Percentiles rank a stretch among this genome's conserved stretches.
Evolutionary conservation across 2,797 vertebrate species (phyloP).

Genomic region (Chloroceryle amazona): DNA sequence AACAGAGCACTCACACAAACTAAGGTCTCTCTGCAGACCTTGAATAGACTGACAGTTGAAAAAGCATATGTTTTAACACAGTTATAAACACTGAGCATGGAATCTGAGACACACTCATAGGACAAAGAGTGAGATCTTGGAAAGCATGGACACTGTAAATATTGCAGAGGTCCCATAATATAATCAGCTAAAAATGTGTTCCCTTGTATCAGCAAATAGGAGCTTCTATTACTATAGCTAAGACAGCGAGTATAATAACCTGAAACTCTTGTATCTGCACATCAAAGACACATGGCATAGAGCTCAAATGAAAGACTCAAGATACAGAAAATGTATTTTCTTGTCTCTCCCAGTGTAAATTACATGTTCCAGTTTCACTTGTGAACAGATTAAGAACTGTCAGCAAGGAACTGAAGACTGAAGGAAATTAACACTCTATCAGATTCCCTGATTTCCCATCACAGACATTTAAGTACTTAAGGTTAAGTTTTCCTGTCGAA

Average conservation of each 20-base stretch:
- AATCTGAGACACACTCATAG: background rate
- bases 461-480: background rate
- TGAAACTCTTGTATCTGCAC: background rate
- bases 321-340: background rate
- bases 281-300: constrained; percentile 11
- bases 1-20: background rate
- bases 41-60: background rate
- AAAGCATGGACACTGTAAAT: background rate
- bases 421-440: background rate
- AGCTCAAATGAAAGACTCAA: background rate
- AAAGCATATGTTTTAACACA: background rate
- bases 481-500: background rate
- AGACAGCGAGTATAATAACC: background rate
- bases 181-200: background rate
- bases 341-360: background rate
- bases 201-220: background rate
- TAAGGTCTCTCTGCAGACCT: background rate
- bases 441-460: background rate
- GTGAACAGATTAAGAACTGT: background rate
- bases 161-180: background rate
- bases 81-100: background rate
- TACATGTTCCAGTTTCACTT: background rate
- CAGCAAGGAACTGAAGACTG: background rate
- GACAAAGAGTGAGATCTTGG: background rate
- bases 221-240: background rate